phyloP scores from a whole-genome alignment of 2,888 invertebrate species.

The Entomobrya proxima region DNA sequence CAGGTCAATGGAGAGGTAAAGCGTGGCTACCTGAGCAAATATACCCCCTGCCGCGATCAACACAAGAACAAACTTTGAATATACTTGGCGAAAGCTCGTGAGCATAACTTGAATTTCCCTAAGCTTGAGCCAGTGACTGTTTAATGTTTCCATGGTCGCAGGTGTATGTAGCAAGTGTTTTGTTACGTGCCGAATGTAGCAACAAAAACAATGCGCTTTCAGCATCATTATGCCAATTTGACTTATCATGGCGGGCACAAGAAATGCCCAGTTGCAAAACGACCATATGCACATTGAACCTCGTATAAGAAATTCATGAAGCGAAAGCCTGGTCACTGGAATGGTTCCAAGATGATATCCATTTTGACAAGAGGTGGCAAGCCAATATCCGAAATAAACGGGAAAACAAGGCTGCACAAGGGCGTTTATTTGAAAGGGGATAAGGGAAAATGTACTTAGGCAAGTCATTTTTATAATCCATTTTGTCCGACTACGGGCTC shows the following conservation, averaged over 20 bases:
- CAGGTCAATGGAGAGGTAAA: not conserved
- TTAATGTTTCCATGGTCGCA: not conserved
- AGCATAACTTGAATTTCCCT: slow-evolving; percentile 29
- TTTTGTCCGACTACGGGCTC: not conserved
- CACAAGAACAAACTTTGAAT: not conserved
- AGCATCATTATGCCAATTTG: slow-evolving; percentile 6
- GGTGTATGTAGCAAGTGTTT: not conserved
- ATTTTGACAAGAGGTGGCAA: not conserved
- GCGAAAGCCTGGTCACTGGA: too few relatives aligned
- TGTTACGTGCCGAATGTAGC: not conserved
- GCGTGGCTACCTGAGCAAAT: slow-evolving; percentile 1
- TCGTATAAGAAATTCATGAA: not conserved
- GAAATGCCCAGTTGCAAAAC: not conserved
- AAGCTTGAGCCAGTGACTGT: not conserved
- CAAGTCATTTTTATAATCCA: not conserved
- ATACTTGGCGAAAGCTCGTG: not conserved
- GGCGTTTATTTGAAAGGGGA: not conserved
- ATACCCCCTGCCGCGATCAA: not conserved
- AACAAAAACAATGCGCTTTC: slow-evolving; percentile 11
- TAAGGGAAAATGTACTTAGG: not conserved
- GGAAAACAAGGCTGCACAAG: not conserved
- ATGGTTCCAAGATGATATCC: not conserved
- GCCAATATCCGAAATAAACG: slow-evolving; percentile 1
- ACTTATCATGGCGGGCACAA: not conserved
- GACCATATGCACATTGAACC: not conserved